phyloP scores from a whole-genome alignment of 2,888 invertebrate species.

The Diadegma fenestrale region DNA sequence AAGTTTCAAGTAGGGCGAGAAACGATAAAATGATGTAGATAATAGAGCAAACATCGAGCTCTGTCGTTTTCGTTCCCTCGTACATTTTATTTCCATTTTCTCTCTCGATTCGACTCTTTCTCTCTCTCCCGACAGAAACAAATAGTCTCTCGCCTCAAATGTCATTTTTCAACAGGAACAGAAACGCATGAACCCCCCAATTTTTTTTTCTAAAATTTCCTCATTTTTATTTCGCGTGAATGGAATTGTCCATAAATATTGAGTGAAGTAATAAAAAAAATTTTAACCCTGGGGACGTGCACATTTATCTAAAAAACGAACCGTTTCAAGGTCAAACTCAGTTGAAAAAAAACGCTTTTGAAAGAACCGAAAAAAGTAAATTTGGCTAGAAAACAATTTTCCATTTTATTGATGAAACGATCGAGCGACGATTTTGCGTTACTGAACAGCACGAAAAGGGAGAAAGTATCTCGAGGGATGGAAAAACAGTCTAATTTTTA shows the following conservation, averaged over 20 bases:
- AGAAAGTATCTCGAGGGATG: neutral
- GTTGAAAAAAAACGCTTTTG: neutral
- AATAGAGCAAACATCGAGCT: conserved; percentile 54
- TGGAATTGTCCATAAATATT: conserved; percentile 36
- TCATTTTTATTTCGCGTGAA: neutral
- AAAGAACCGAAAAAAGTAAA: neutral
- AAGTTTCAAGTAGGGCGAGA: conserved; percentile 46
- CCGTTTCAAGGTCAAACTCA: neutral
- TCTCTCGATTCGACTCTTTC: conserved; percentile 27
- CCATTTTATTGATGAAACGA: neutral
- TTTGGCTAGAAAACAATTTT: neutral
- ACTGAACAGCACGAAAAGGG: neutral
- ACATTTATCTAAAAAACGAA: neutral
- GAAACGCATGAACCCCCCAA: conserved; percentile 35
- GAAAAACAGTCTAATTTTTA: neutral
- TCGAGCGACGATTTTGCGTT: neutral
- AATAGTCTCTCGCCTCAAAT: conserved; percentile 49
- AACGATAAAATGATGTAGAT: conserved; percentile 11
- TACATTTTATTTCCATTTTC: conserved; percentile 50
- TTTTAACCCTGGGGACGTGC: neutral
- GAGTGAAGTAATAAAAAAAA: conserved; percentile 22
- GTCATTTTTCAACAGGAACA: conserved; percentile 48
- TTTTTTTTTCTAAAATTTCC: conserved; percentile 11
- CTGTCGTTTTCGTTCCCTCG: conserved; percentile 46
- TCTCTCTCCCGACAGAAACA: neutral